Conservation (phyloP, 2,113 vertebrate genomes). For the Dissostichus mawsoni region DNA sequence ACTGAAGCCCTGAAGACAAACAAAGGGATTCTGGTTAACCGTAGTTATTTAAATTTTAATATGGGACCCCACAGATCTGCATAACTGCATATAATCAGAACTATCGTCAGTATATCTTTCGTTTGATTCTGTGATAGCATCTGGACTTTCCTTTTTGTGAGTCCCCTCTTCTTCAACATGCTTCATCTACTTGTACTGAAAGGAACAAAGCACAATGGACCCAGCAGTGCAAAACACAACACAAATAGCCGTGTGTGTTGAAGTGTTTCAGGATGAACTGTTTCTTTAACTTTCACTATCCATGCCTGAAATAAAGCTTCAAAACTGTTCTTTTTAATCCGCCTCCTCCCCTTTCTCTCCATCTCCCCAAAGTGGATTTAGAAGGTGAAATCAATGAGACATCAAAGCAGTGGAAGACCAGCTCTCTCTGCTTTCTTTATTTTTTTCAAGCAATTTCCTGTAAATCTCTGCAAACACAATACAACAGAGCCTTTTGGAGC, state of each 20-base stretch:
- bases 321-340: constrained; percentile 42
- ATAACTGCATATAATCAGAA: too few species aligned
- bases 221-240: constrained; percentile 15
- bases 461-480: constrained; percentile 23
- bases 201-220: constrained; percentile 1
- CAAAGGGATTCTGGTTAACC: too few species aligned
- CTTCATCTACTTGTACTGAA: neutral
- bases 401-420: constrained; percentile 30
- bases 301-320: constrained; percentile 48
- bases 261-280: constrained; percentile 5
- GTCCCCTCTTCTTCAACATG: neutral
- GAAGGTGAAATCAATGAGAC: constrained; percentile 67
- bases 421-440: too few species aligned
- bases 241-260: neutral
- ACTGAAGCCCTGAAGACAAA: too few species aligned
- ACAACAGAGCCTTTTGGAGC: too few species aligned
- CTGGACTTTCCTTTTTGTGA: neutral
- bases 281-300: constrained; percentile 50
- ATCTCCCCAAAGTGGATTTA: constrained; percentile 58
- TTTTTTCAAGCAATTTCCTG: neutral
- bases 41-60: too few species aligned
- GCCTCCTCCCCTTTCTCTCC: constrained; percentile 24
- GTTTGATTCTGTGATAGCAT: neutral
- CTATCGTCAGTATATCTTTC: neutral
- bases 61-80: neutral